phyloP scores from a whole-genome alignment of 1,140 invertebrate genomes.

The Drosophila kurseongensis region DNA sequence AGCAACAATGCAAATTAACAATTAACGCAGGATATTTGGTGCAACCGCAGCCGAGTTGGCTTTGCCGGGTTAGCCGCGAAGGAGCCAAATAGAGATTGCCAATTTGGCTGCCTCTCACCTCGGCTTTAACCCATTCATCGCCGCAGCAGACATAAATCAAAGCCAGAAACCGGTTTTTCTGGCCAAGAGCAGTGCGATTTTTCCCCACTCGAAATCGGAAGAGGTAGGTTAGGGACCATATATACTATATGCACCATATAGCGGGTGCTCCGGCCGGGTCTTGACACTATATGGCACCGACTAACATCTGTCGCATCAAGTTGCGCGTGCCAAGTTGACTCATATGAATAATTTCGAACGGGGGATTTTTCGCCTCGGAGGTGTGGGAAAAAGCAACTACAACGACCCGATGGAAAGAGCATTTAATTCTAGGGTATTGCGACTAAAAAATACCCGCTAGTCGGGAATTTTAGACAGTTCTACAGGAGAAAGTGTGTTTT shows the following conservation, averaged over 20 bases:
- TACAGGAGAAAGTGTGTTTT: not conserved
- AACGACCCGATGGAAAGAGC: constrained; percentile 1
- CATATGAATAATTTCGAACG: constrained; percentile 18
- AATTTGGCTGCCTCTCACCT: constrained; percentile 36
- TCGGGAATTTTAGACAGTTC: constrained; percentile 3
- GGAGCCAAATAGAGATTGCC: constrained; percentile 40
- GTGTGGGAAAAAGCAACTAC: constrained; percentile 42
- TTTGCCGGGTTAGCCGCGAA: constrained; percentile 11
- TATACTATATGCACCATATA: not conserved
- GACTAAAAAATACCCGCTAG: constrained; percentile 10
- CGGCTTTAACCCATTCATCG: constrained; percentile 11
- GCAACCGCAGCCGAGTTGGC: constrained; percentile 42
- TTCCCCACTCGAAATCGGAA: not conserved
- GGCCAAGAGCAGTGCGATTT: not conserved
- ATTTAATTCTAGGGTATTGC: constrained; percentile 4
- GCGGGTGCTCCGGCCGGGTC: no score
- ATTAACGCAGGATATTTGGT: constrained; percentile 62
- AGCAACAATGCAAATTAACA: constrained; percentile 51
- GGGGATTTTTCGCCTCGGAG: constrained; percentile 20
- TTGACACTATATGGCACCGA: no score
- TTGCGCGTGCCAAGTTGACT: constrained; percentile 32
- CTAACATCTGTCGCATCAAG: constrained; percentile 17
- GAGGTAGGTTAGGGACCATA: constrained; percentile 8
- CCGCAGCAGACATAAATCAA: constrained; percentile 16
- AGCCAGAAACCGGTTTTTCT: constrained; percentile 22